Conservation (phyloP, 2,888 invertebrate genomes). For the Heteropelma amictum region DNA sequence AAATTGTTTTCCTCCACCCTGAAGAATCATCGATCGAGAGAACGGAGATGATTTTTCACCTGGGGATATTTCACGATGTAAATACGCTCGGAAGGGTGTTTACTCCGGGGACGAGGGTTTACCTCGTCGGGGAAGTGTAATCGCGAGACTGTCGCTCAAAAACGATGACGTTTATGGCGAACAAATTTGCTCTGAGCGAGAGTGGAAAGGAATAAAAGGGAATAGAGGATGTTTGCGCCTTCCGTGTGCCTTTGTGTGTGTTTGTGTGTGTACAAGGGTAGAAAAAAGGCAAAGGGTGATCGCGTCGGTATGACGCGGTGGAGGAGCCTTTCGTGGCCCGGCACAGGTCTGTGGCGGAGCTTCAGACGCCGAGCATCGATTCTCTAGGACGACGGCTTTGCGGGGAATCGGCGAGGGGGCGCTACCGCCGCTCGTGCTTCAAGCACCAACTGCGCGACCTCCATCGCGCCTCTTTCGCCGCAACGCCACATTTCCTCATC, state of each 20-base stretch:
- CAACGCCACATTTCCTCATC: background rate
- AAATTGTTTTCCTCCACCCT: too few species aligned
- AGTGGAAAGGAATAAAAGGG: background rate
- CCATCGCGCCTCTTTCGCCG: slow-evolving; percentile 27
- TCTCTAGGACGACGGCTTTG: slow-evolving; percentile 73
- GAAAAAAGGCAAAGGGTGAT: slow-evolving; percentile 20
- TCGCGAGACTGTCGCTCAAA: too few species aligned
- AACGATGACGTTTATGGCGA: too few species aligned
- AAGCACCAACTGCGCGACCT: slow-evolving; percentile 41
- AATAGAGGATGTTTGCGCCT: too few species aligned
- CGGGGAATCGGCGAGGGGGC: slow-evolving; percentile 60
- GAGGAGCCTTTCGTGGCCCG: slow-evolving; percentile 45
- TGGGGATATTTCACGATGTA: too few species aligned
- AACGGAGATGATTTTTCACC: too few species aligned
- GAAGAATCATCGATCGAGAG: too few species aligned
- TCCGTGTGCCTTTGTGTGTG: too few species aligned
- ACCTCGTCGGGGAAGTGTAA: too few species aligned
- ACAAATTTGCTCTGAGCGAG: too few species aligned
- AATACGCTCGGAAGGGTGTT: too few species aligned
- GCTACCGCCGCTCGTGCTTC: slow-evolving; percentile 55
- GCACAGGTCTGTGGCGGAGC: slow-evolving; percentile 58
- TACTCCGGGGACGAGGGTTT: too few species aligned
- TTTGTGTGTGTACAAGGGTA: slow-evolving; percentile 2
- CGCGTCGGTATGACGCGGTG: slow-evolving; percentile 24
- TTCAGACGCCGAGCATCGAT: slow-evolving; percentile 71